Percentiles rank a stretch among this genome's conserved stretches.
Evolutionary conservation across 2,797 vertebrate genomes (phyloP).

Genomic region (Emys orbicularis): DNA sequence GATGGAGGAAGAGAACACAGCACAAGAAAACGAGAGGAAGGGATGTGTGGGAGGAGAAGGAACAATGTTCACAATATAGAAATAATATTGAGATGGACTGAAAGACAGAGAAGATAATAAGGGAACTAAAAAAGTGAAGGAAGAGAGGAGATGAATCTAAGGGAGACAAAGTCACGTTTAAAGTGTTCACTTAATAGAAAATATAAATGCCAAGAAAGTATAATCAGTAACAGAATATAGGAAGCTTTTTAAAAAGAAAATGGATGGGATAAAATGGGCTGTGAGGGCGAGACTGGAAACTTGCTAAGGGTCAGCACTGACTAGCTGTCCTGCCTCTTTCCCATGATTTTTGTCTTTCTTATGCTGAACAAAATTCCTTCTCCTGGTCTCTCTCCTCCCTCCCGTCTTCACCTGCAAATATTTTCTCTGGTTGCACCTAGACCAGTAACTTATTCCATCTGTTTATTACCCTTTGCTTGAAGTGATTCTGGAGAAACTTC

Average conservation of each 20-base stretch:
- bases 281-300: neutral
- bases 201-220: constrained; percentile 7
- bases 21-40: neutral
- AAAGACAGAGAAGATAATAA: neutral
- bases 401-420: neutral
- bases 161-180: neutral
- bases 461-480: constrained; percentile 34
- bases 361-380: neutral
- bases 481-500: constrained; percentile 18
- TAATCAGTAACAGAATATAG: neutral
- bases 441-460: constrained; percentile 28
- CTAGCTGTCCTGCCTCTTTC: neutral
- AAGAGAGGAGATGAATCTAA: neutral
- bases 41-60: neutral
- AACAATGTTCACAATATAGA: neutral
- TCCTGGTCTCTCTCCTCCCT: constrained; percentile 2
- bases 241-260: constrained; percentile 1
- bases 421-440: constrained; percentile 9
- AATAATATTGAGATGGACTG: neutral
- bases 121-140: neutral
- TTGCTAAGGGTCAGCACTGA: neutral
- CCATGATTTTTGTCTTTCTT: neutral
- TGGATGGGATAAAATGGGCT: neutral
- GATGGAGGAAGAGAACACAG: neutral
- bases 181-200: neutral